phyloP scores from a whole-genome alignment of 2,797 vertebrate genomes.

The Takifugu ocellatus region DNA sequence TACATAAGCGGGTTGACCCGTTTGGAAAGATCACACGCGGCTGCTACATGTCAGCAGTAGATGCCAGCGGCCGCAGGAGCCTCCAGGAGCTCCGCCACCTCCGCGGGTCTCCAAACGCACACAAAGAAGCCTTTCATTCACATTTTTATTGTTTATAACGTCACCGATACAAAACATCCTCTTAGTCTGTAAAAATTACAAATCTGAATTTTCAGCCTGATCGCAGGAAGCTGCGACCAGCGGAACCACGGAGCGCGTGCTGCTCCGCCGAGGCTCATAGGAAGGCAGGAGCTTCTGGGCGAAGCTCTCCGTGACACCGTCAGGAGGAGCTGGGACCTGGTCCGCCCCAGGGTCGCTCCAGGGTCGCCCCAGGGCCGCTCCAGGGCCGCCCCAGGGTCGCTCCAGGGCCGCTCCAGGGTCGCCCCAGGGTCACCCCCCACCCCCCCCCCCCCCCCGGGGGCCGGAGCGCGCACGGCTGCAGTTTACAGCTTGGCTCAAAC shows the following conservation, averaged over 20 bases:
- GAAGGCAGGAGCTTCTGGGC: constrained; percentile 46
- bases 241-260: constrained; percentile 34
- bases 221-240: constrained; percentile 51
- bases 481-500: constrained; percentile 48
- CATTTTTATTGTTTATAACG: constrained; percentile 76
- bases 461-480: constrained; percentile 6
- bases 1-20: too few species aligned
- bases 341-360: too few species aligned
- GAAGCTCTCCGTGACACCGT: constrained; percentile 1
- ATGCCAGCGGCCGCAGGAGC: constrained; percentile 23
- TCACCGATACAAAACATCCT: constrained; percentile 71
- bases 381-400: too few species aligned
- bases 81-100: too few species aligned
- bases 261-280: constrained; percentile 43
- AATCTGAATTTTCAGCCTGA: constrained; percentile 55
- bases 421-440: too few species aligned
- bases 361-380: too few species aligned
- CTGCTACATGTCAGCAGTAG: constrained; percentile 55
- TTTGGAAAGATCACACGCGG: constrained; percentile 43
- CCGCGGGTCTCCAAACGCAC: not conserved
- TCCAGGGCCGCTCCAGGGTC: too few species aligned
- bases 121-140: constrained; percentile 36
- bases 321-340: too few species aligned
- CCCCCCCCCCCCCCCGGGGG: too few species aligned
- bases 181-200: constrained; percentile 64